Evolutionary conservation across 2,888 invertebrate genomes (phyloP).

Genomic region (Flexamia atlantica): DNA sequence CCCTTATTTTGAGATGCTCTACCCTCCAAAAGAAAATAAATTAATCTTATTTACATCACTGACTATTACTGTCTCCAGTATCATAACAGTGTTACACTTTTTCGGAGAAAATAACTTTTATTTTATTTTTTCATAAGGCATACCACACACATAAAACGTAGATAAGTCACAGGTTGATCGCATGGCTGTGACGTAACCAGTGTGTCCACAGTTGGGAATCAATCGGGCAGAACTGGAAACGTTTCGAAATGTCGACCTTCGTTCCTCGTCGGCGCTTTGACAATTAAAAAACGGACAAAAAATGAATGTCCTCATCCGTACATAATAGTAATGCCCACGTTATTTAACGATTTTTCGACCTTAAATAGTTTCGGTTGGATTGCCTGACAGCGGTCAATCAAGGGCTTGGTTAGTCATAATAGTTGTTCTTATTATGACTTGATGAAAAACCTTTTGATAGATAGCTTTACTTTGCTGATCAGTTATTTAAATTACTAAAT

Average conservation of each 20-base stretch:
- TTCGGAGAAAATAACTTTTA: no score
- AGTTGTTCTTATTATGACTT: no score
- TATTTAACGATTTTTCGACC: not conserved
- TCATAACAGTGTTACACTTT: no score
- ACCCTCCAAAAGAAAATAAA: no score
- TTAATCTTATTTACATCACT: no score
- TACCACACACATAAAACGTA: no score
- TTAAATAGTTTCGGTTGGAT: not conserved
- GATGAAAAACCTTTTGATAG: no score
- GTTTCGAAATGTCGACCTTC: conserved; percentile 19
- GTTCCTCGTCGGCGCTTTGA: not conserved
- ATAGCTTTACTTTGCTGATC: no score
- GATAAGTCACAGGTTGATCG: not conserved
- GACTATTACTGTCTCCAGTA: no score
- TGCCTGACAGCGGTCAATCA: not conserved
- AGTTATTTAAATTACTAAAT: no score
- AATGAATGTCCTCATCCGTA: not conserved
- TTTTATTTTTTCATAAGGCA: no score
- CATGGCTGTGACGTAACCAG: not conserved
- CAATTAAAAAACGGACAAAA: conserved; percentile 8
- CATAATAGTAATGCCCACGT: not conserved
- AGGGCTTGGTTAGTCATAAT: not conserved
- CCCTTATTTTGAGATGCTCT: no score
- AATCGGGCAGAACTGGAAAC: conserved; percentile 22
- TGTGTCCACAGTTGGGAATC: not conserved